Conservation (phyloP, 2,888 invertebrate species). For the Caenorhabditis zanzibari region DNA sequence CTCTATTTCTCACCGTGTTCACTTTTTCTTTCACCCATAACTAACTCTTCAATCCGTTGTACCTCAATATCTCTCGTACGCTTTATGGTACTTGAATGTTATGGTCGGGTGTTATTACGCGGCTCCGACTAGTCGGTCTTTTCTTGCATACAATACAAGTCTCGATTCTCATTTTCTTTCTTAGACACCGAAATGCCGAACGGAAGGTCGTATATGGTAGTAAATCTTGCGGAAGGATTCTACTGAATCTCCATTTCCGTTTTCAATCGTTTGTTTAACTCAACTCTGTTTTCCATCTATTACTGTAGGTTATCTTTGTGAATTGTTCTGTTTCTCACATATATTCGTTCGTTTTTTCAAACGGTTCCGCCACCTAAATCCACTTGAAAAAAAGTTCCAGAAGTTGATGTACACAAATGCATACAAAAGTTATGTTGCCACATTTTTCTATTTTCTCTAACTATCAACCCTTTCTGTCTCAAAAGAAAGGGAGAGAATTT, state of each 20-base stretch:
- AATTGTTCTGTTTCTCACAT: slow-evolving; percentile 7
- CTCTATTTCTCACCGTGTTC: slow-evolving; percentile 7
- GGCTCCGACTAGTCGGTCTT: slow-evolving; percentile 53
- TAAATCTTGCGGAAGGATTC: slow-evolving; percentile 56
- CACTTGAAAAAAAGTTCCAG: slow-evolving; percentile 28
- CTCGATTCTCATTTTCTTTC: slow-evolving; percentile 30
- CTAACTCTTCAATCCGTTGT: slow-evolving; percentile 34
- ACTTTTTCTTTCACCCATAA: neutral
- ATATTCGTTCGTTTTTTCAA: slow-evolving; percentile 8
- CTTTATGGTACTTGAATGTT: slow-evolving; percentile 70
- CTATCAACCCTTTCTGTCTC: slow-evolving; percentile 1
- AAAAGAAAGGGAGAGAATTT: slow-evolving; percentile 22
- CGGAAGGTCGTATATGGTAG: slow-evolving; percentile 60
- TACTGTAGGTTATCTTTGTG: neutral
- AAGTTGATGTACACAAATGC: slow-evolving; percentile 32
- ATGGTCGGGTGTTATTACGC: slow-evolving; percentile 58
- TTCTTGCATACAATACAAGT: slow-evolving; percentile 50
- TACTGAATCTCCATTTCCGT: slow-evolving; percentile 20
- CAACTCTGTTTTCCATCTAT: neutral
- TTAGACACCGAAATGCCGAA: slow-evolving; percentile 32
- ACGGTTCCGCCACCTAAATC: slow-evolving; percentile 24
- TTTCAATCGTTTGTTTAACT: neutral
- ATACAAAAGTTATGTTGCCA: slow-evolving; percentile 7
- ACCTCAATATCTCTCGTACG: slow-evolving; percentile 29
- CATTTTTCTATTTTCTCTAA: neutral